Base-by-base conservation (phyloP, 2,113 vertebrate genomes). In the Pachypanchax playfairii region DNA sequence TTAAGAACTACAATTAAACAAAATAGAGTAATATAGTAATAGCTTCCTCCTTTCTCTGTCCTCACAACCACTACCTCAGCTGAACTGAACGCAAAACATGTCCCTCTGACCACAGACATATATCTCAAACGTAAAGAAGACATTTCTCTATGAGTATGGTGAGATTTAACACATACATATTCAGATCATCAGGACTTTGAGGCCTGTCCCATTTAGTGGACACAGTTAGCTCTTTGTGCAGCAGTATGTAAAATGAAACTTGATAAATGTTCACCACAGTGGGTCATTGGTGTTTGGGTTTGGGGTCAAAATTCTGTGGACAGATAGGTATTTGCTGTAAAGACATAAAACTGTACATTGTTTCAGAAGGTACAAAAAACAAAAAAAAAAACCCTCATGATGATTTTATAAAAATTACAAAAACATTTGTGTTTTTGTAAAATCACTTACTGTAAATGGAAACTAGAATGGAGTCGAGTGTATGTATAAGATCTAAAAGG, bases 191-290 rank as follows among this genome's bases (percentile, higher is more conserved):
- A 12, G 71, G 83, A 51, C 48, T 68, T 54, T 66, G 83, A 73
- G 78, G 74, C 65, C 75, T 71, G 59, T 87, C 71, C 66, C 51
- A 25, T 62, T 65, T 75, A 75, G 79, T 52, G 53, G 25, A 28
- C 47, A 88, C 84, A 87, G 70, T 75, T 70, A 13, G 53, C 20
- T 75, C 84, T 85, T 87, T 88, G 82, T 89, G 66, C 48, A 62
- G 62, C 41, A 49, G 57, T 63, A 60, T 81, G 78, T 65, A 71
- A 82, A 85, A 82, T 11, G 67, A 80, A 73, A 85, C 82, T 82
- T 85, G 73, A 86, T 76, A 86, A 86, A 85, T 82, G 83, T 79
- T 73, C 80, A 68, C 63, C 39, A 31, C 80, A 84, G 60, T 55
- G 55, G 61, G 69, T 64, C 64, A 31, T 42, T 82, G 69, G 65